These are phyloP conservation scores for Cryptus viduatorius DNA, from an alignment of 2,888 invertebrate genomes.

Conservation along the genomic window DNA sequence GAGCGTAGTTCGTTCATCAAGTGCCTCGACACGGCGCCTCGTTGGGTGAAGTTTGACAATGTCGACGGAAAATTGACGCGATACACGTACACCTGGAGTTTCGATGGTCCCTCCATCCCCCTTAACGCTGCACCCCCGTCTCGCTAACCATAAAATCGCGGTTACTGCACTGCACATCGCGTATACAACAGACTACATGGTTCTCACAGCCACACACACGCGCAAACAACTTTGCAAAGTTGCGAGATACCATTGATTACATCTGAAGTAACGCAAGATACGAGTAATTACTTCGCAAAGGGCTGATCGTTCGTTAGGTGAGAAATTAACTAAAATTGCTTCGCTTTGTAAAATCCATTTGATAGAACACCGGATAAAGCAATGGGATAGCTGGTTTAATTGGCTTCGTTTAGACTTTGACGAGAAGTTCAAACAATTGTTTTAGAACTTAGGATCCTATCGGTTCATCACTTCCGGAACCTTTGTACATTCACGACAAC, in stretches of 20 bases:
- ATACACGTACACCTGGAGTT: conserved; percentile 58
- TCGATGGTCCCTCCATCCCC: conserved; percentile 4
- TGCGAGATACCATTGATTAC: background rate
- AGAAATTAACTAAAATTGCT: conserved; percentile 3
- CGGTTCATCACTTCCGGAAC: background rate
- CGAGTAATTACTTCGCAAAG: conserved; percentile 12
- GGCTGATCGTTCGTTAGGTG: conserved; percentile 1
- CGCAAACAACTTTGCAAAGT: background rate
- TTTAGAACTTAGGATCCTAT: background rate
- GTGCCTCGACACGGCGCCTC: conserved; percentile 62
- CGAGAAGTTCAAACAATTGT: background rate
- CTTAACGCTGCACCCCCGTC: background rate
- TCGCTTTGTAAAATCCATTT: conserved; percentile 4
- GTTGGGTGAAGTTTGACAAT: conserved; percentile 68
- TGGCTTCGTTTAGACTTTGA: background rate
- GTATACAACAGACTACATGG: background rate
- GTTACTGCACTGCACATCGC: conserved; percentile 13
- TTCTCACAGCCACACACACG: background rate
- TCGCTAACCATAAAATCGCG: conserved; percentile 14
- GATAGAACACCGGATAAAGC: conserved; percentile 1
- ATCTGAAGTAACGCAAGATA: background rate
- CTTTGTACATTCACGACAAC: background rate
- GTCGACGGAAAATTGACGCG: conserved; percentile 64
- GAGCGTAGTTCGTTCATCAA: conserved; percentile 65
- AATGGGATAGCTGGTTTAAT: background rate